A percentile compares a stretch with the other conserved stretches of the same genome.
These are phyloP conservation scores for Cephus rjabovi DNA, from an alignment of 2,888 invertebrate species.

Conservation along the genomic window DNA sequence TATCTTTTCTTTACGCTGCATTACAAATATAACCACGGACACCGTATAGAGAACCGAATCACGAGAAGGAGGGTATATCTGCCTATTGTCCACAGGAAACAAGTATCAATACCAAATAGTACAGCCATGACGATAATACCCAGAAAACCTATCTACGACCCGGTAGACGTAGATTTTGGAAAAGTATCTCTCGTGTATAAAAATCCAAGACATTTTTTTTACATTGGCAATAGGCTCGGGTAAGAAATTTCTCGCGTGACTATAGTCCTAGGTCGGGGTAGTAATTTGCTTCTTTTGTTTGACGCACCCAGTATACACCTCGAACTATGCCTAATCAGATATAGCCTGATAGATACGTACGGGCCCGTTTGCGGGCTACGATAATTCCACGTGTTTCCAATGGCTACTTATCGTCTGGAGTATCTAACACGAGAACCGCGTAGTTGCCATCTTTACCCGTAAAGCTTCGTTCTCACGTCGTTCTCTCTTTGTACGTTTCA, in stretches of 20 bases:
- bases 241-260: background rate
- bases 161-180: background rate
- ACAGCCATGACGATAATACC: background rate
- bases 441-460: background rate
- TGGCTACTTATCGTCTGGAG: background rate
- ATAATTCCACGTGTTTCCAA: constrained; percentile 5
- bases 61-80: background rate
- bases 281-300: constrained; percentile 5
- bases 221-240: background rate
- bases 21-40: constrained; percentile 38
- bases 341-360: constrained; percentile 2
- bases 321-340: constrained; percentile 2
- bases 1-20: constrained; percentile 47
- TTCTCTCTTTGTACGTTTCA: background rate
- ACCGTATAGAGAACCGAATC: constrained; percentile 11
- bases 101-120: background rate
- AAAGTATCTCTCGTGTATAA: background rate
- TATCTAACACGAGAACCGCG: background rate
- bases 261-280: background rate
- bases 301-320: background rate
- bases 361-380: background rate
- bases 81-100: background rate
- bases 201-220: background rate
- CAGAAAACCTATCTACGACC: background rate
- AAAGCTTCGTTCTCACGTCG: background rate